A percentile compares a stretch with the other conserved stretches of the same genome.
phyloP scores from a whole-genome alignment of 2,113 vertebrate genomes.

The Octodon degus region DNA sequence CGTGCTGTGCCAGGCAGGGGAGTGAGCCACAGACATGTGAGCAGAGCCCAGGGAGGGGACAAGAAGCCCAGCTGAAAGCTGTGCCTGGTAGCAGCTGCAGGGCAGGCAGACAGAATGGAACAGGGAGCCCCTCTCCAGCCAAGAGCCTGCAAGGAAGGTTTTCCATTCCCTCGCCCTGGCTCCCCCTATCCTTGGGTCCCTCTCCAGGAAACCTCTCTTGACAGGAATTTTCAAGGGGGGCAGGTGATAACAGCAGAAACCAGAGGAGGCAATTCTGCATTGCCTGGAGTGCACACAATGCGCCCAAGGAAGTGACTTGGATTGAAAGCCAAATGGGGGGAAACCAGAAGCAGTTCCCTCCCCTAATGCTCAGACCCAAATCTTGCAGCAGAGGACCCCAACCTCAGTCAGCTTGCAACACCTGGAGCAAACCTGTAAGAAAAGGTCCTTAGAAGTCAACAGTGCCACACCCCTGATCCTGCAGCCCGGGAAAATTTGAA shows the following conservation, averaged over 20 bases:
- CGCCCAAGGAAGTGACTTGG: neutral
- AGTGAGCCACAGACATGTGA: accelerated
- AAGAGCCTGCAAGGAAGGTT: neutral
- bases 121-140: neutral
- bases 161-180: too few species aligned
- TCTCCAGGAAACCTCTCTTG: neutral
- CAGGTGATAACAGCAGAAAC: neutral
- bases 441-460: neutral
- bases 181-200: neutral
- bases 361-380: neutral
- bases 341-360: neutral
- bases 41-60: neutral
- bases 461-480: neutral
- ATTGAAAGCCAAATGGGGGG: neutral
- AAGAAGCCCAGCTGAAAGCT: neutral
- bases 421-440: neutral
- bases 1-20: neutral
- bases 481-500: neutral
- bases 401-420: neutral
- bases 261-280: neutral
- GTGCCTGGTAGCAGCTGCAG: neutral
- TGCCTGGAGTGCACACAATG: neutral
- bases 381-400: neutral
- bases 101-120: neutral
- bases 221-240: neutral